These are phyloP conservation scores for Ctena decussata DNA, from an alignment of 2,888 invertebrate species.

Conservation along the genomic window DNA sequence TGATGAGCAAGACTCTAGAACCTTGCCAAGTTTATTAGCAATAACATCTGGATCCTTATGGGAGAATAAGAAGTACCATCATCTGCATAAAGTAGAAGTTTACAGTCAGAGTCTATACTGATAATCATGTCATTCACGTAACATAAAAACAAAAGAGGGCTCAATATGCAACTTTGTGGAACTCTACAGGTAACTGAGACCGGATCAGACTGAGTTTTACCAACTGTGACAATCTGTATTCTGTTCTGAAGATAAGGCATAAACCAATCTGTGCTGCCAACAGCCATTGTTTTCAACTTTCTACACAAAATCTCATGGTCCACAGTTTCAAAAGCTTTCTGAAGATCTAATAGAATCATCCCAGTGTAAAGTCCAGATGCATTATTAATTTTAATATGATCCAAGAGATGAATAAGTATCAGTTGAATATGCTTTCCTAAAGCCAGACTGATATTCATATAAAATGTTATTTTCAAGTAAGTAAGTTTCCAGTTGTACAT, in stretches of 20 bases:
- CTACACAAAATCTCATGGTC: not conserved
- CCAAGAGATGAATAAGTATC: not conserved
- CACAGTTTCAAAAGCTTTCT: not conserved
- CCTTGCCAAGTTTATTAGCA: not conserved
- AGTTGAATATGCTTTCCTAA: not conserved
- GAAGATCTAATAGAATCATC: not conserved
- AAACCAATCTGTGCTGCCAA: not conserved
- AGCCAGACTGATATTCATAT: not conserved
- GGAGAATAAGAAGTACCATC: not conserved
- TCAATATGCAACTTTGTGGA: not conserved
- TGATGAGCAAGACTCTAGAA: not conserved
- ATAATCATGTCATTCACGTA: not conserved
- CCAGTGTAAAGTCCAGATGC: not conserved
- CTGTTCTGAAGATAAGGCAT: not conserved
- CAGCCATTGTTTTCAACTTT: not conserved
- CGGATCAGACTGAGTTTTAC: not conserved
- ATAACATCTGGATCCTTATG: not conserved
- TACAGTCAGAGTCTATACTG: not conserved
- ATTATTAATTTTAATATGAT: not conserved
- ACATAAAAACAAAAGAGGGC: not conserved
- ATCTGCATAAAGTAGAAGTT: constrained; percentile 9
- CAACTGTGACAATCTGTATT: not conserved
- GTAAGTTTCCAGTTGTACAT: too few relatives aligned
- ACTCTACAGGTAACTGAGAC: not conserved
- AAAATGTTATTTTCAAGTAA: too few relatives aligned